Evolutionary conservation across 2,888 invertebrate species (phyloP), one percentile per base, ranked within the genome.

Genomic region (Noctua comes): DNA sequence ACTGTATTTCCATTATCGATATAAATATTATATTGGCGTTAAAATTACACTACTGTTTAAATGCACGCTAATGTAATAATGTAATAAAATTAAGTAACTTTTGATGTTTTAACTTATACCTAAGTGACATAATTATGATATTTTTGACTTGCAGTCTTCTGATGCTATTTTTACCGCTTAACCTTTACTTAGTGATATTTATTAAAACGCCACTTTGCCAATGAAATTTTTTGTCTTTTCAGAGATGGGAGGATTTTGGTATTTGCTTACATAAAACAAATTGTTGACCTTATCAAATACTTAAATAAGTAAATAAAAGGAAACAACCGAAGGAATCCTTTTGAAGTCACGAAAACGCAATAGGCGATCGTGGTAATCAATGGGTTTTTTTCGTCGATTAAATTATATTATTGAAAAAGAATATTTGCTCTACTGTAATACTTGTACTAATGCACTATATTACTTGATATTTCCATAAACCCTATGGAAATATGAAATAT

Each of bases 1-100:
- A 43, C 24, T 68, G 64, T 71, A 31, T 81, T 57, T 59, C 27
- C 59, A 59, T 16, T 59, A 76, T 36, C 36, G 36, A 51, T 51
- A 54, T 54, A 13, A 65, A 43, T 21, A 40, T 40, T 24, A 36
- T 68, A 71, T 57, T 31, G 11, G 11, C 27, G 54, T 48, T 46
- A 18, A 73, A 81, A 80, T 69, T 72, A 72, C 65, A 65, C 43
- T 48, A 43, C 21, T 54, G 48, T 40, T 79, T 64, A 24, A 68
- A 62, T 51, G 21, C 46, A 43, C n/a, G 24, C 13, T 71, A 59
- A 72, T 79, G 43, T 46, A 36, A 36, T 36, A 36, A 36, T 3
- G 31, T 31, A 31, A 3, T 66, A 18, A 7, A 76, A 48, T 68
- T 48, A 27, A 46, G n/a, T 27, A 18, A 27, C 18, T 36, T 40